Evolutionary conservation across 2,797 vertebrate genomes (phyloP), one percentile per base, ranked within the genome.

Genomic region (Sebastes taczanowskii): DNA sequence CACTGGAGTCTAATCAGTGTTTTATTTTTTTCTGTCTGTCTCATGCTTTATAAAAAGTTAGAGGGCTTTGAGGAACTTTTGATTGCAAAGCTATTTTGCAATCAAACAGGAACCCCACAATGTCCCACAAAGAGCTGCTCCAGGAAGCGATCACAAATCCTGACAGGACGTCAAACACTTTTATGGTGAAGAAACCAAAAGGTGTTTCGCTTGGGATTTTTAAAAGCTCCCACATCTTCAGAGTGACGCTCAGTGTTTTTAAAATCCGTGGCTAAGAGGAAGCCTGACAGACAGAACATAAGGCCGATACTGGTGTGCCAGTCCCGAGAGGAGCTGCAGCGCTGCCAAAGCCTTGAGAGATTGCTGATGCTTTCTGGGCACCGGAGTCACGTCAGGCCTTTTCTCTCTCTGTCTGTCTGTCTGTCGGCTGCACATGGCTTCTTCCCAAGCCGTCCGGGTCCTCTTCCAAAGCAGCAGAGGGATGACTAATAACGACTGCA

Each of bases 401-500:
- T 79, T 74, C 56, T 64, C 66, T 64, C 58, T 78, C 53, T 22
- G 38, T 80, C 63, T 56, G 66, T 70, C 66, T 64, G 71, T 78
- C 86, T 86, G 82, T 69, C 35, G 62, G 82, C 85, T 77, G 79
- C 71, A 71, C 74, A 70, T 91, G 90, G 89, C 90, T 16, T 78
- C 63, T 69, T 73, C 86, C 89, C 91, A 90, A 78, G 60, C 81
- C 62, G 46, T 80, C 69, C 73, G 58, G 60, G 34, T 88, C 49
- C 30, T 83, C 84, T 79, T 89, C 91, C 88, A 89, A 81, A 76
- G 82, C 88, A 86, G 86, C 88, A 79, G 55, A 88, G 80, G 73
- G 80, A 94, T 90, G 91, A 94, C 92, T 90, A 92, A 92, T 93
- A 89, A 91, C 67, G 85, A 93, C 87, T 87, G 84, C 71, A 88